phyloP scores from a whole-genome alignment of 2,113 vertebrate species.

The Gila orcuttii region DNA sequence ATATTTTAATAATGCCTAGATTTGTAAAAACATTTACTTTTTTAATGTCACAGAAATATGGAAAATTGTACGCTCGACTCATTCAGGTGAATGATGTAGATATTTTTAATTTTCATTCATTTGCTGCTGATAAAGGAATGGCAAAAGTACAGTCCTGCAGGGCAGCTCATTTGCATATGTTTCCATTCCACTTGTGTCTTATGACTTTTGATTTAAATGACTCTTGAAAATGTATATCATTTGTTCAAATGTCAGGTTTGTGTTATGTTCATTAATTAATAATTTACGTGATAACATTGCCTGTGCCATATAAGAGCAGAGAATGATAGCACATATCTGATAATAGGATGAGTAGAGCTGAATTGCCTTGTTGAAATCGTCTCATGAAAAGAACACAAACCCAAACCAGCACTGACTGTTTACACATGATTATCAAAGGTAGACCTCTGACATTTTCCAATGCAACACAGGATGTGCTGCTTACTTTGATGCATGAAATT shows the following conservation, averaged over 20 bases:
- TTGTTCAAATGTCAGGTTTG: not conserved
- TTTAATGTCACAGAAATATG: conserved; percentile 64
- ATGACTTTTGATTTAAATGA: conserved; percentile 40
- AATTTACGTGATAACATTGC: not conserved
- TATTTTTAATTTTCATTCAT: conserved; percentile 53
- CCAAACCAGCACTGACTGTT: conserved; percentile 35
- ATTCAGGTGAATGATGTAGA: conserved; percentile 1
- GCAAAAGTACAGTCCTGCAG: conserved; percentile 41
- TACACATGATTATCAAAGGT: conserved; percentile 38
- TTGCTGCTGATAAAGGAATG: conserved; percentile 56
- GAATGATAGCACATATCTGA: conserved; percentile 1
- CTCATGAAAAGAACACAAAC: not conserved
- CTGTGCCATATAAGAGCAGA: conserved; percentile 7
- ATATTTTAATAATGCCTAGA: conserved; percentile 75
- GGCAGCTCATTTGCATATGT: conserved; percentile 56
- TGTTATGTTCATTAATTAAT: not conserved
- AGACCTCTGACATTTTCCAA: conserved; percentile 31
- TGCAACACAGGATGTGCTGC: conserved; percentile 35
- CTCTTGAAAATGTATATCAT: conserved; percentile 20
- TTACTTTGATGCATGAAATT: conserved; percentile 49
- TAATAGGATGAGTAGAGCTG: not conserved
- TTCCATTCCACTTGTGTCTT: not conserved
- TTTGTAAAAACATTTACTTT: conserved; percentile 76
- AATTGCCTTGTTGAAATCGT: conserved; percentile 6
- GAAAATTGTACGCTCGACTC: conserved; percentile 60